Evolutionary conservation across 2,888 invertebrate genomes (phyloP).

Genomic region (Plagiodera versicolora): DNA sequence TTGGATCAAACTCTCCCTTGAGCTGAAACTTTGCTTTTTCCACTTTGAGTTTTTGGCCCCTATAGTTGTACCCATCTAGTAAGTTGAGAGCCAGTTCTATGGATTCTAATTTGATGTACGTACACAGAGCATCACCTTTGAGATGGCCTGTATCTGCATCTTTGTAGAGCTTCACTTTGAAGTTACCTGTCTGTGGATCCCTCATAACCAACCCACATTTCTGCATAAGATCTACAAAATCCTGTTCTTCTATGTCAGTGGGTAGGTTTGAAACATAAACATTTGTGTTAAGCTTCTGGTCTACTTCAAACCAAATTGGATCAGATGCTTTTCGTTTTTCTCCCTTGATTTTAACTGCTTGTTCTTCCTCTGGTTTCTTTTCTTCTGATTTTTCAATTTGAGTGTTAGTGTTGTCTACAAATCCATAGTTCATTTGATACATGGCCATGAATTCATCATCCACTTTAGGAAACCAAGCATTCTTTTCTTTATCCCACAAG

Average conservation of each 20-base stretch:
- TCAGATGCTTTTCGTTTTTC: slow-evolving; percentile 60
- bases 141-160: slow-evolving; percentile 75
- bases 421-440: slow-evolving; percentile 95
- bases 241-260: slow-evolving; percentile 81
- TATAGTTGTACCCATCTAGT: slow-evolving; percentile 82
- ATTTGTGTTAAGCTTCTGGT: slow-evolving; percentile 87
- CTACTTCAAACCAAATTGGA: slow-evolving; percentile 85
- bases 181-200: slow-evolving; percentile 39
- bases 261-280: slow-evolving; percentile 96
- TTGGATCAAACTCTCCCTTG: slow-evolving; percentile 93
- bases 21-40: slow-evolving; percentile 92
- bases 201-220: slow-evolving; percentile 95
- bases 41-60: slow-evolving; percentile 81
- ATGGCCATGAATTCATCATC: slow-evolving; percentile 95
- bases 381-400: slow-evolving; percentile 35
- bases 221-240: slow-evolving; percentile 89
- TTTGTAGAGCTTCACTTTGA: slow-evolving; percentile 71
- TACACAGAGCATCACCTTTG: slow-evolving; percentile 96
- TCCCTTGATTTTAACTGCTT: slow-evolving; percentile 44
- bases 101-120: slow-evolving; percentile 94
- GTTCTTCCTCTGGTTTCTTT: slow-evolving; percentile 32
- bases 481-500: slow-evolving; percentile 89
- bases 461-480: slow-evolving; percentile 96
- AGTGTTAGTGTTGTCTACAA: slow-evolving; percentile 63
- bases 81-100: slow-evolving; percentile 90